Conservation (phyloP, 2,888 invertebrate genomes). For the Drosophila ezoana region DNA sequence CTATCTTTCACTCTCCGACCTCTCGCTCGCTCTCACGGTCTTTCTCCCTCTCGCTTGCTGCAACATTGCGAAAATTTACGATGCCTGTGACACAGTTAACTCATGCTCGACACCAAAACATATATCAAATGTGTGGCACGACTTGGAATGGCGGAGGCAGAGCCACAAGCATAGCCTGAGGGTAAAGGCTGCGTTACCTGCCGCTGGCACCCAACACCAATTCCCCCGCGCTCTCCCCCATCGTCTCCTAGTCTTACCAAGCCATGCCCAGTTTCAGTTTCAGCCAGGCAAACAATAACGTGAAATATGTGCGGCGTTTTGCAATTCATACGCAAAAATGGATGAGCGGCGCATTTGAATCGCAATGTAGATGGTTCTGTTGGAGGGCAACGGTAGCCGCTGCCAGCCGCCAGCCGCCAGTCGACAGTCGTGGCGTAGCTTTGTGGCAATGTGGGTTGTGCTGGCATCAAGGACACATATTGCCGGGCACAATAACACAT, state of each 20-base stretch:
- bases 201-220: conserved; percentile 30
- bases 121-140: conserved; percentile 79
- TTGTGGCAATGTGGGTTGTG: conserved; percentile 43
- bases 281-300: conserved; percentile 70
- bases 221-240: background rate
- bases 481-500: conserved; percentile 67
- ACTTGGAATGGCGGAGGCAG: conserved; percentile 62
- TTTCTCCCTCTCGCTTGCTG: conserved; percentile 23
- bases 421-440: conserved; percentile 17
- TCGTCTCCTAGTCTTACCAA: background rate
- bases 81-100: conserved; percentile 80
- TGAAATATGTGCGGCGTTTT: conserved; percentile 81
- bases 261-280: conserved; percentile 32
- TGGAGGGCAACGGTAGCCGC: conserved; percentile 43
- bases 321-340: conserved; percentile 79
- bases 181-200: conserved; percentile 67
- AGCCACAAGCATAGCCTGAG: conserved; percentile 33
- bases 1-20: background rate
- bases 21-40: conserved; percentile 10
- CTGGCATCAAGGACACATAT: conserved; percentile 57
- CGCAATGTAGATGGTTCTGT: conserved; percentile 47
- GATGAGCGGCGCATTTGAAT: conserved; percentile 72
- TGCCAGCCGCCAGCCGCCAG: background rate
- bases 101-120: conserved; percentile 80
- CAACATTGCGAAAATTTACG: conserved; percentile 77